phyloP scores from a whole-genome alignment of 2,113 vertebrate genomes.

The Actenoides hombroni region DNA sequence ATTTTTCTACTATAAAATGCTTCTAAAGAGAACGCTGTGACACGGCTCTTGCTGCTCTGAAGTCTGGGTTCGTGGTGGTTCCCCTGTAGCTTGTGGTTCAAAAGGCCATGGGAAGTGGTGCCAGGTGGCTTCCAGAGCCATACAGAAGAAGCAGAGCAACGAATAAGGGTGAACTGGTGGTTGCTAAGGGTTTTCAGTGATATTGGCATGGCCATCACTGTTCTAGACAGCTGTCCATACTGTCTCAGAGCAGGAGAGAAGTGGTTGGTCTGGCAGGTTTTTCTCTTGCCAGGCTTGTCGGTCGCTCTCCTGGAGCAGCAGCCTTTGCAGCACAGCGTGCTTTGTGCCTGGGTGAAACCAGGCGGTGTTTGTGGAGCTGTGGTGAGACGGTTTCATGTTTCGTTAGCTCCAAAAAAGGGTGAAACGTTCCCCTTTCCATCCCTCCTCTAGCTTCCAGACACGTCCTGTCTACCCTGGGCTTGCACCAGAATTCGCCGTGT shows the following conservation, averaged over 20 bases:
- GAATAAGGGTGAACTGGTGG: background rate
- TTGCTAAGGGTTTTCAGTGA: background rate
- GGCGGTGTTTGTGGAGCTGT: accelerated
- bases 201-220: background rate
- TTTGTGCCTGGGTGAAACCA: background rate
- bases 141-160: background rate
- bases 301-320: background rate
- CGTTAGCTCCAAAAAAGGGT: background rate
- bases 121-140: background rate
- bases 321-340: background rate
- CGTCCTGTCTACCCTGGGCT: background rate
- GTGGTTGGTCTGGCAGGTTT: background rate
- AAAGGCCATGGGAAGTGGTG: background rate
- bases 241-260: background rate
- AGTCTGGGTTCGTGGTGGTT: background rate
- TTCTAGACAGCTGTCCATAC: background rate
- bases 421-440: background rate
- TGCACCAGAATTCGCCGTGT: background rate
- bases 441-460: background rate
- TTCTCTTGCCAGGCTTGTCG: background rate
- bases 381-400: background rate
- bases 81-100: background rate
- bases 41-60: background rate
- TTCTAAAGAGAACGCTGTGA: background rate
- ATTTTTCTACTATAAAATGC: background rate